Evolutionary conservation across 2,113 vertebrate genomes (phyloP), one percentile per base, ranked within the genome.

Genomic region (Lepus europaeus): DNA sequence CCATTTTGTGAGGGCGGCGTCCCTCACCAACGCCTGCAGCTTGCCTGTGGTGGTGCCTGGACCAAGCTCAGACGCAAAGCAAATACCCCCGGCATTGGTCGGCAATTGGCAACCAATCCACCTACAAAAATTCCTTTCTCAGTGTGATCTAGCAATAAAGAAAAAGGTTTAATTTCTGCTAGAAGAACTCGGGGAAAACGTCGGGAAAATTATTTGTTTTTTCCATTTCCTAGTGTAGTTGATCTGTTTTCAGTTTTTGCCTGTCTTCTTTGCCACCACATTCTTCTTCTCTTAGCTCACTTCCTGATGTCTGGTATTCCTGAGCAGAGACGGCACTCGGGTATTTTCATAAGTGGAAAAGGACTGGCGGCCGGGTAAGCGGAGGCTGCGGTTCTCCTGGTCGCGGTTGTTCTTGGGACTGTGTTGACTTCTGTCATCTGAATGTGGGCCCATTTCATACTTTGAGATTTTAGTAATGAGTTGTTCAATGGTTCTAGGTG

Each of bases 141-240:
- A 8, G 76, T 95, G 93, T 94, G 79, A 96, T 88, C 86, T 56
- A 80, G 83, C 85, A 93, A 92, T 96, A 96, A 91, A 97, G 96
- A 86, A 96, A 93, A 80, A 73, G 36, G 93, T 90, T 94, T 93
- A 85, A 94, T 94, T 96, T 97, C 92, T 95, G 51, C 87, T 94
- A 85, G 59, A 95, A 72, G 78, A 96, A 82, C 90, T 94, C 79
- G 89, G 80, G 49, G 76, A 88, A 61, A 90, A 89, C 92, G 31
- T 73, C 23, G 72, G 81, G 83, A 16, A 88, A 95, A 87, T 93
- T 96, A 94, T 97, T 97, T 97, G 95, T 87, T 97, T 97, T 97
- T 97, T 95, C 97, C 97, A 96, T 97, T 97, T 95, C 97, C 93
- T 97, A 93, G 56, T 96, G 51, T 82, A 87, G 96, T 96, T 96